Evolutionary conservation across 2,797 vertebrate genomes (phyloP).

Genomic region (Nyctibius grandis): DNA sequence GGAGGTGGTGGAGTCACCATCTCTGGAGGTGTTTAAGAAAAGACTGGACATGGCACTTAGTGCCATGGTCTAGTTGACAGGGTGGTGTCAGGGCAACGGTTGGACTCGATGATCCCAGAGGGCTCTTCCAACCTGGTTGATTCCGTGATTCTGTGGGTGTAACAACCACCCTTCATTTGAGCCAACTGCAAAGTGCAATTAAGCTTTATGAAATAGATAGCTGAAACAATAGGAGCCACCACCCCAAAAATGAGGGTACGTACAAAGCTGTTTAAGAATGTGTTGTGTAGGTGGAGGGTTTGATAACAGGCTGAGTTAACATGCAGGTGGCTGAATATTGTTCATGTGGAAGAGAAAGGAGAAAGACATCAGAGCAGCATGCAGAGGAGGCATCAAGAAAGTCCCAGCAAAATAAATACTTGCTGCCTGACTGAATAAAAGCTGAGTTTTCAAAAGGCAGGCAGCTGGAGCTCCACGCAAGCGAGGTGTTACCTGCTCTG

Average conservation of each 20-base stretch:
- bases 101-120: no score
- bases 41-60: no score
- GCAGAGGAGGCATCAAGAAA: background rate
- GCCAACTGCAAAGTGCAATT: conserved; percentile 14
- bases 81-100: no score
- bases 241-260: background rate
- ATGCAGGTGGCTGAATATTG: background rate
- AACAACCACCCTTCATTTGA: background rate
- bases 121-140: no score
- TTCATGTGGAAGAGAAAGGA: background rate
- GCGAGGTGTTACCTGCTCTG: background rate
- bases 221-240: conserved; percentile 23
- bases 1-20: no score
- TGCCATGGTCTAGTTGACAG: no score
- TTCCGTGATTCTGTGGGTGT: no score
- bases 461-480: background rate
- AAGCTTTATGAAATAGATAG: conserved; percentile 14
- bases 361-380: background rate
- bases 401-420: background rate
- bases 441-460: background rate
- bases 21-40: no score
- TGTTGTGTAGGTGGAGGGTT: conserved; percentile 18
- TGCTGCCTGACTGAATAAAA: background rate
- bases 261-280: background rate
- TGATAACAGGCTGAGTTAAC: background rate